These are phyloP conservation scores for Sabatieria punctata DNA, from an alignment of 2,888 invertebrate genomes.

Conservation along the genomic window DNA sequence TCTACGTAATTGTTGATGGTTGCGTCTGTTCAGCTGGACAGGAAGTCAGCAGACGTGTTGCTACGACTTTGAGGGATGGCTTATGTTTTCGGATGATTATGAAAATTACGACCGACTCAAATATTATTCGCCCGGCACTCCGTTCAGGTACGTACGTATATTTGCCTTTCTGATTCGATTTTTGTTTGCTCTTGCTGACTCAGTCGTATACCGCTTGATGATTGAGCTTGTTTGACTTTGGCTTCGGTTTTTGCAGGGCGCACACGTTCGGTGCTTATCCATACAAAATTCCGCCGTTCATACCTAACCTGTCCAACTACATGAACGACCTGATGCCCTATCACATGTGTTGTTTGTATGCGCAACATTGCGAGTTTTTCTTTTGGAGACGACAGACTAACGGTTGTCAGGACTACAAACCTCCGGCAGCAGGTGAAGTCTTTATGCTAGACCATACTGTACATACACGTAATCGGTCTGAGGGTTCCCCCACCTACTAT, in stretches of 20 bases:
- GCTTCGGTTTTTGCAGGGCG: too few species aligned
- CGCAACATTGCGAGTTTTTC: constrained; percentile 82
- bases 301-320: constrained; percentile 85
- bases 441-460: background rate
- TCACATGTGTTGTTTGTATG: constrained; percentile 78
- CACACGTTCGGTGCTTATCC: constrained; percentile 19
- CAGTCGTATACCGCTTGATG: too few species aligned
- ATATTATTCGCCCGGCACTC: constrained; percentile 66
- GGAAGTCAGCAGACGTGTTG: constrained; percentile 73
- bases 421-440: constrained; percentile 54
- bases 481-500: background rate
- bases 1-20: too few species aligned
- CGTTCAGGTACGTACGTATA: too few species aligned
- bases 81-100: constrained; percentile 84
- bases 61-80: constrained; percentile 69
- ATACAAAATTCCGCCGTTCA: constrained; percentile 30
- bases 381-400: constrained; percentile 74
- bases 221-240: too few species aligned
- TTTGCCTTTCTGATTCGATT: too few species aligned
- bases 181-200: too few species aligned
- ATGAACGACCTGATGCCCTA: constrained; percentile 81
- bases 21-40: too few species aligned
- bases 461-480: background rate
- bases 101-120: constrained; percentile 37
- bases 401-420: constrained; percentile 84